These are phyloP conservation scores for Struthio camelus DNA, from an alignment of 2,113 vertebrate genomes.

Conservation along the genomic window DNA sequence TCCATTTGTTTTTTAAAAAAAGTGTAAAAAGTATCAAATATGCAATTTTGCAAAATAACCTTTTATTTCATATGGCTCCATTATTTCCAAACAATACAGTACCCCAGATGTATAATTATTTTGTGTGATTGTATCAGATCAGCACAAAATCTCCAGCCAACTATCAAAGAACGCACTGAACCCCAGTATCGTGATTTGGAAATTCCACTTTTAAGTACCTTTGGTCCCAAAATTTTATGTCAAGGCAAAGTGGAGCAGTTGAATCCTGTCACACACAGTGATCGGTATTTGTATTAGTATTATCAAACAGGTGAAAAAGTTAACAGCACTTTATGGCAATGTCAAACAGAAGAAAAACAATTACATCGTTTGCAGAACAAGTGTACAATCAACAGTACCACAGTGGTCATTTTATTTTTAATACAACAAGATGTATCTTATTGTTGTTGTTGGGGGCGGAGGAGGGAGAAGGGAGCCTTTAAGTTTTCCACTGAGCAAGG, in stretches of 20 bases:
- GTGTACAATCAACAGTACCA: not conserved
- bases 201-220: slow-evolving; percentile 60
- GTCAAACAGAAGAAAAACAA: not conserved
- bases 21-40: slow-evolving; percentile 67
- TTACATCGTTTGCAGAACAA: slow-evolving; percentile 23
- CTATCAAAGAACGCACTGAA: not conserved
- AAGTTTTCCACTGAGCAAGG: slow-evolving; percentile 2
- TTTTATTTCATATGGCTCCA: slow-evolving; percentile 68
- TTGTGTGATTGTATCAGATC: slow-evolving; percentile 2
- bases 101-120: slow-evolving; percentile 7
- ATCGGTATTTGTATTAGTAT: slow-evolving; percentile 18
- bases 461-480: slow-evolving; percentile 28
- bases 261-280: slow-evolving; percentile 43
- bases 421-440: slow-evolving; percentile 22
- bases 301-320: slow-evolving; percentile 31
- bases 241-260: slow-evolving; percentile 40
- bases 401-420: not conserved
- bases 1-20: slow-evolving; percentile 50
- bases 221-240: slow-evolving; percentile 73
- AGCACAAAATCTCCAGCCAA: slow-evolving; percentile 28
- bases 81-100: slow-evolving; percentile 46
- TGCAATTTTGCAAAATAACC: slow-evolving; percentile 64
- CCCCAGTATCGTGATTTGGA: not conserved
- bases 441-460: not conserved
- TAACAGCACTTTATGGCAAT: slow-evolving; percentile 53